Base-by-base conservation (phyloP, 2,113 vertebrate species). In the Mus spicilegus region DNA sequence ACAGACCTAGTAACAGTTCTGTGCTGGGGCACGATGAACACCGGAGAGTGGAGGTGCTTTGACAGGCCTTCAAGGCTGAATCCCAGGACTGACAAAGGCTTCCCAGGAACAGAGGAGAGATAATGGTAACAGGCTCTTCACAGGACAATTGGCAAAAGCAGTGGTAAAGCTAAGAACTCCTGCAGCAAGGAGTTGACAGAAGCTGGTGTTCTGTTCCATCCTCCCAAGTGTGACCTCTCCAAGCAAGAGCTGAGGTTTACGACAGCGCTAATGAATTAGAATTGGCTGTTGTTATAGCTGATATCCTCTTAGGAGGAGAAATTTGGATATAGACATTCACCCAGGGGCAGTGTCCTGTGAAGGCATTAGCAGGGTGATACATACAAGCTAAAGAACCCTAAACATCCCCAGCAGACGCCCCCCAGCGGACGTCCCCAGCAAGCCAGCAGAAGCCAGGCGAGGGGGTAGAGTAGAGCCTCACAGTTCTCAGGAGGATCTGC, bases 1-100 rank as follows among this genome's bases (percentile, higher is more conserved):
- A 22, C 36, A n/a, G 56, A 20, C 33, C 1, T 36, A 1, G 0
- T 7, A 4, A 5, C 0, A 3, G 46, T 16, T 81, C 46, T 26
- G 19, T 54, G 33, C 36, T 61, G 8, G 89, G 65, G 49, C 39
- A 33, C 0, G 0, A 0, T 7, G 7, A 22, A 10, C 20, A 33
- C n/a, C 22, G 63, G 54, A 24, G 22, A 17, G 1, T 8, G 3
- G 28, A 61, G 63, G 19, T 7, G 49, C 51, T 11, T 28, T 58
- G 54, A 17, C 4, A 49, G 30, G 7, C 39, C 19, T 24, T 33
- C 17, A 10, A 54, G 61, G 36, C 54, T 54, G 87, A 46, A 26
- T 76, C 42, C 33, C 0, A 0, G n/a, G 12, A 49, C 33, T 2
- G 67, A 77, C 51, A 39, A 90, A 56, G 17, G 33, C 75, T 69